Evolutionary conservation across 1,140 invertebrate species (phyloP).

Genomic region (Drosophila yakuba): DNA sequence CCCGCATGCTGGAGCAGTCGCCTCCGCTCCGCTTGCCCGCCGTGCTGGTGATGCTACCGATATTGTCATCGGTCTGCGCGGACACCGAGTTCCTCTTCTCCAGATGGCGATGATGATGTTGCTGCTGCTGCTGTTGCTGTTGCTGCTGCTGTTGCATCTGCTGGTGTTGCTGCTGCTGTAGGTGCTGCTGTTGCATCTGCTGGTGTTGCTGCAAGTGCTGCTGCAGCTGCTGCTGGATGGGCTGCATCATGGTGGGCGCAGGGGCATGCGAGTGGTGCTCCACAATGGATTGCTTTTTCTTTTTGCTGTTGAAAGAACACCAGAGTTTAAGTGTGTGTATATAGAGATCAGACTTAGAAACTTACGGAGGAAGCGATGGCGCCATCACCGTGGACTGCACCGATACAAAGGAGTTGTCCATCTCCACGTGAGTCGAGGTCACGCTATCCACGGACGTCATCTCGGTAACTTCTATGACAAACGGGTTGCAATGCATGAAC

Average conservation of each 20-base stretch:
- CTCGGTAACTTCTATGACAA: slow-evolving; percentile 81
- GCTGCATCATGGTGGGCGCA: slow-evolving; percentile 71
- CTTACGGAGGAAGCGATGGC: slow-evolving; percentile 78
- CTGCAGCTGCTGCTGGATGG: slow-evolving; percentile 77
- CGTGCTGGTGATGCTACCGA: slow-evolving; percentile 65
- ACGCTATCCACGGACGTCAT: slow-evolving; percentile 84
- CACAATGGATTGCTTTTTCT: slow-evolving; percentile 72
- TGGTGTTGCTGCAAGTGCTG: slow-evolving; percentile 66
- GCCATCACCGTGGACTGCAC: slow-evolving; percentile 75
- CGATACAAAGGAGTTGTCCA: slow-evolving; percentile 79
- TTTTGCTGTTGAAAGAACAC: slow-evolving; percentile 47
- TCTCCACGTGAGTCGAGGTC: slow-evolving; percentile 83
- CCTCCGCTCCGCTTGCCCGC: slow-evolving; percentile 51
- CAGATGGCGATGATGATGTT: slow-evolving; percentile 64
- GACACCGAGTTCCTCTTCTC: slow-evolving; percentile 82
- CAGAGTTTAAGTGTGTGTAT: no score
- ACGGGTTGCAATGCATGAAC: slow-evolving; percentile 55
- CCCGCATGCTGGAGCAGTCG: slow-evolving; percentile 66
- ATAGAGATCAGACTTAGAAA: not conserved
- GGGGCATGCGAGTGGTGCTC: slow-evolving; percentile 59
- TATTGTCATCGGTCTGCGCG: slow-evolving; percentile 80
- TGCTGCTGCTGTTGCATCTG: slow-evolving; percentile 50
- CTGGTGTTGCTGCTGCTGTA: slow-evolving; percentile 63
- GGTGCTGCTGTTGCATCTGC: slow-evolving; percentile 51
- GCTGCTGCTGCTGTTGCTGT: slow-evolving; percentile 38